A percentile compares a stretch with the other conserved stretches of the same genome.
Conservation (phyloP, 2,797 vertebrate species). For the Ptychadena robeensis region DNA sequence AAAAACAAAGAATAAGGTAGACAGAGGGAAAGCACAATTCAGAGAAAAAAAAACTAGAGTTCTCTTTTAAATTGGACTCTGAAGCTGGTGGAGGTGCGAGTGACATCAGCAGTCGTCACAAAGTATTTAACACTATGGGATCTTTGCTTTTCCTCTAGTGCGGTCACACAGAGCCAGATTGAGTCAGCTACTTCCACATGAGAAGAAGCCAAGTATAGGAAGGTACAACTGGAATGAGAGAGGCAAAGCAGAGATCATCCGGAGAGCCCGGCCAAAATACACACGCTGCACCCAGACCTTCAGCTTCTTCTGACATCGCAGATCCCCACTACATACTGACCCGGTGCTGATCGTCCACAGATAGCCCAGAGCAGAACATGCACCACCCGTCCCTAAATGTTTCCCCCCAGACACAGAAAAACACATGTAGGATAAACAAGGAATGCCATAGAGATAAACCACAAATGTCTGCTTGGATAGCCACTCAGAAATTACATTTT, state of each 20-base stretch:
- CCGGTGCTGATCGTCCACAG: constrained; percentile 7
- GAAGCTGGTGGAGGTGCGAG: constrained; percentile 32
- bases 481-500: neutral
- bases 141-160: constrained; percentile 27
- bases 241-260: constrained; percentile 55
- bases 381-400: neutral
- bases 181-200: constrained; percentile 46
- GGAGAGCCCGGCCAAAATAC: constrained; percentile 51
- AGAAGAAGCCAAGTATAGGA: constrained; percentile 53
- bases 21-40: too few species aligned
- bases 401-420: neutral
- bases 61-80: neutral
- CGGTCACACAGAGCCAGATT: constrained; percentile 26
- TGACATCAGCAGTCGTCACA: constrained; percentile 36
- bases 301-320: constrained; percentile 22
- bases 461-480: neutral
- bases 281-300: constrained; percentile 50
- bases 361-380: neutral
- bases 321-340: constrained; percentile 15
- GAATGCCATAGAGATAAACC: neutral
- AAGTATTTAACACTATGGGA: constrained; percentile 46
- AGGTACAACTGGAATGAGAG: constrained; percentile 58
- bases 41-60: too few species aligned
- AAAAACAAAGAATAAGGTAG: too few species aligned
- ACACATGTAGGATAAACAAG: neutral